Conservation (phyloP, 2,113 vertebrate genomes). For the Murina feae region DNA sequence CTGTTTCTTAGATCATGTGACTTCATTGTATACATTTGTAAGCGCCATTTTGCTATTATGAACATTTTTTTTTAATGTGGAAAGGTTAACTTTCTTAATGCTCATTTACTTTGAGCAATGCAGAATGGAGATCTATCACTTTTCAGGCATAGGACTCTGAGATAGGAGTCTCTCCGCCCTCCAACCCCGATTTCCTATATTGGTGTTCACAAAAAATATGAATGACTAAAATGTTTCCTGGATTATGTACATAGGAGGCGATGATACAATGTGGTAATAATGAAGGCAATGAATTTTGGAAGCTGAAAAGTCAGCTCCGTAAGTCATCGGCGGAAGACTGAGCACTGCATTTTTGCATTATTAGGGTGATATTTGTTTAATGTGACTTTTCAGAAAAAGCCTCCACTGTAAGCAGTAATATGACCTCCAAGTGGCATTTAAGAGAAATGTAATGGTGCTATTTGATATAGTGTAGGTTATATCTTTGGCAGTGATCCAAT, state of each 20-base stretch:
- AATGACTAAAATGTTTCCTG: constrained; percentile 19
- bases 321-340: not conserved
- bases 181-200: not conserved
- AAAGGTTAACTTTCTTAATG: constrained; percentile 45
- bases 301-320: not conserved
- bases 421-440: constrained; percentile 26
- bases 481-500: constrained; percentile 46
- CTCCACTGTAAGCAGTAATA: constrained; percentile 36
- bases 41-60: not conserved
- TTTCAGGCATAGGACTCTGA: not conserved
- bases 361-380: constrained; percentile 61
- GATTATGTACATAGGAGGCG: constrained; percentile 39
- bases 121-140: not conserved
- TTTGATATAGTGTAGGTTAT: constrained; percentile 46
- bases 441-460: not conserved
- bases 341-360: not conserved
- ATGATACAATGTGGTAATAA: constrained; percentile 16
- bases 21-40: not conserved
- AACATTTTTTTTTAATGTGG: constrained; percentile 24
- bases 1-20: not conserved
- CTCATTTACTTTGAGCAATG: constrained; percentile 47
- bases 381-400: constrained; percentile 41
- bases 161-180: not conserved
- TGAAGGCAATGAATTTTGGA: constrained; percentile 13
- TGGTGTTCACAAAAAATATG: constrained; percentile 58